A percentile compares a stretch with the other conserved stretches of the same genome.
Conservation (phyloP, 2,113 vertebrate species). For the Microcebus griseorufus region DNA sequence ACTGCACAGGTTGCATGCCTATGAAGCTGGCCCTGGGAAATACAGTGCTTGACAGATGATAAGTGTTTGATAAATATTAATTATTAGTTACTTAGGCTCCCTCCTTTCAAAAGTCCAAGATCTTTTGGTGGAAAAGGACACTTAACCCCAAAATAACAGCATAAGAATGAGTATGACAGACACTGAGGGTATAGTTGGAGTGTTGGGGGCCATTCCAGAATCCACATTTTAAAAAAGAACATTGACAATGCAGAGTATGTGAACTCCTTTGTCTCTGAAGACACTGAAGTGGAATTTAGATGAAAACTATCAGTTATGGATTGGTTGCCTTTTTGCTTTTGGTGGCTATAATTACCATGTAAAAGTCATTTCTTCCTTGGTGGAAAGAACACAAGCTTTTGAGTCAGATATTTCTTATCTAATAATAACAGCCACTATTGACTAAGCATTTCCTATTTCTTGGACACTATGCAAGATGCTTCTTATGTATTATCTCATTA, state of each 20-base stretch:
- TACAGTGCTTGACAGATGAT: background rate
- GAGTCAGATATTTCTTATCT: background rate
- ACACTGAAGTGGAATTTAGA: background rate
- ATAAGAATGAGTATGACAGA: background rate
- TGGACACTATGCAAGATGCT: background rate
- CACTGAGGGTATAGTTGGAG: background rate
- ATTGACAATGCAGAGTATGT: background rate
- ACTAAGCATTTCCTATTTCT: background rate
- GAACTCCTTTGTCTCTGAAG: background rate
- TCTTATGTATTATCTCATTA: background rate
- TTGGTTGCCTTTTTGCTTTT: conserved; percentile 32
- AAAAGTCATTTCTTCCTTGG: background rate
- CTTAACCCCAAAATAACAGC: conserved; percentile 16
- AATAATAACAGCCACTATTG: background rate
- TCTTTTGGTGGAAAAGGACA: background rate
- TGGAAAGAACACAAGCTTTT: background rate
- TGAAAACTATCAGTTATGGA: background rate
- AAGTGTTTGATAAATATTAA: background rate
- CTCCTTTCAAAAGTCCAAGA: background rate
- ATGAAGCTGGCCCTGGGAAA: background rate
- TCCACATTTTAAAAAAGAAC: background rate
- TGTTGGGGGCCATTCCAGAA: background rate
- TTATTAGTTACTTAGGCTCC: background rate
- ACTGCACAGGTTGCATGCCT: background rate
- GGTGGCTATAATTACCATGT: background rate